Evolutionary conservation across 1,140 invertebrate species (phyloP).

Genomic region (Whitmania pigra): DNA sequence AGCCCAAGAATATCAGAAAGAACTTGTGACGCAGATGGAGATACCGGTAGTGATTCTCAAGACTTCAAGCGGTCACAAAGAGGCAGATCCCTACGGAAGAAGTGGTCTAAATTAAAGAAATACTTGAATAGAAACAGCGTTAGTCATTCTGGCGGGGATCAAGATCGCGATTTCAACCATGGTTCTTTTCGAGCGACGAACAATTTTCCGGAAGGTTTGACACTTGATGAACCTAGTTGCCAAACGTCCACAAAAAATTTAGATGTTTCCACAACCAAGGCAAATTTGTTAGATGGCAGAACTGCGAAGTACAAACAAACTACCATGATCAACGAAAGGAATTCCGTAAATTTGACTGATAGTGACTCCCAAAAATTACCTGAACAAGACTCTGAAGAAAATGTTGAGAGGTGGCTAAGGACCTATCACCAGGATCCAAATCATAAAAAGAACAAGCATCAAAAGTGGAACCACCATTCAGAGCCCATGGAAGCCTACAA

Average conservation of each 20-base stretch:
- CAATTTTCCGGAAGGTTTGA: no score
- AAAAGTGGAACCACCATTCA: not conserved
- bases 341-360: no score
- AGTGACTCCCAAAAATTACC: not conserved
- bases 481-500: not conserved
- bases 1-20: no score
- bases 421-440: not conserved
- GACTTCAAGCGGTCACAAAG: no score
- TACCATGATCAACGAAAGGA: not conserved
- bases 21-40: no score
- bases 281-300: not conserved
- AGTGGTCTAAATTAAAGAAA: no score
- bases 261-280: not conserved
- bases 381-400: not conserved
- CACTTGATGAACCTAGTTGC: not conserved
- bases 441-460: not conserved
- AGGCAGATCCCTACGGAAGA: no score
- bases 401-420: slow-evolving; percentile 6
- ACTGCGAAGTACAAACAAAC: not conserved
- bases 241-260: not conserved
- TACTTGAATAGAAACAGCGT: no score
- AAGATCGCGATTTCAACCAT: no score
- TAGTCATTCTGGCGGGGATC: no score
- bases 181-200: no score
- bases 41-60: no score